Base-by-base conservation (phyloP, 1,140 invertebrate species). In the Papilio dardanus region DNA sequence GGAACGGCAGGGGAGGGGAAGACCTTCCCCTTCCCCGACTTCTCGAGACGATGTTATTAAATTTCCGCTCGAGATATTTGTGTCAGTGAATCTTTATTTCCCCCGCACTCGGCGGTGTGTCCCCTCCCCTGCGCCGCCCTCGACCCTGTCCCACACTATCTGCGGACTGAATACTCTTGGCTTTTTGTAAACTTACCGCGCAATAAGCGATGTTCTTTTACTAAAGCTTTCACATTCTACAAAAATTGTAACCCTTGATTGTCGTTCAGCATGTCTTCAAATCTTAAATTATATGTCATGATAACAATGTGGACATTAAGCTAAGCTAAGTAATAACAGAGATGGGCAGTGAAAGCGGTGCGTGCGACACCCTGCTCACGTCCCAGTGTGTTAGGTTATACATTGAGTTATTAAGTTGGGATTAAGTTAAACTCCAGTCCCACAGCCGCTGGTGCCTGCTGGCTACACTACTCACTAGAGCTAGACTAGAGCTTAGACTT, bases 1-100 rank as follows among this genome's bases (percentile, higher is more conserved):
- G 54, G 54, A 62, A 62, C 54, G 30, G 54, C 16, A 46, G 42
- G 42, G n/a, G 42, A 46, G 16, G 42, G n/a, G 42, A 46, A n/a
- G 42, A 46, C 16, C 16, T 21, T n/a, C n/a, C 12, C 54, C 54
- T 62, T 14, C 10, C 24, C 54, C 54, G 21, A 62, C 54, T 62
- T 28, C 54, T 28, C 24, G 21, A 62, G 54, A 62, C 54, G 54
- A 62, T 62, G 54, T 62, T 62, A 62, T 62, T 62, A 62, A 62
- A 62, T 62, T 62, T 62, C 54, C 54, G 54, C 54, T 62, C 54
- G 54, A 62, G 54, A 62, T 62, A 28, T 62, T 62, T 62, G 54
- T 62, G 54, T 62, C 54, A 62, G 54, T 62, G 54, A 62, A 62
- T 62, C 54, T 62, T 62, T 62, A 62, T 62, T 62, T 62, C 54